Evolutionary conservation across 2,888 invertebrate species (phyloP), one percentile per base, ranked within the genome.

Genomic region (Phasia obesa): DNA sequence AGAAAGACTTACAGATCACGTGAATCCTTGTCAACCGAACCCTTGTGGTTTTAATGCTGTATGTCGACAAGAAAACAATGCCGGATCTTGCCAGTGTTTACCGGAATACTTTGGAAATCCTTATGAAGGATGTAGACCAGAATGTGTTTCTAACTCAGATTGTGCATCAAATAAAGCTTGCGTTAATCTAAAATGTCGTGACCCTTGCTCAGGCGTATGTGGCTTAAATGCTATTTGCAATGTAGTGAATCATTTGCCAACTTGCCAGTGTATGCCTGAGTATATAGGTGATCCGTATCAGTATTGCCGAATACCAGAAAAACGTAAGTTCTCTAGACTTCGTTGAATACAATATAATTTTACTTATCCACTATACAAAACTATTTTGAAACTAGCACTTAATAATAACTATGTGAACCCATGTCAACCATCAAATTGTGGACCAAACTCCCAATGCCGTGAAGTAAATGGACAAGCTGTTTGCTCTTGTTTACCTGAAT

Each of bases 201-300:
- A 96, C 91, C 96, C 96, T 19, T 96, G 96, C 87, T 95, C 95
- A 6, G 96, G 95, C 84, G 94, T 94, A 17, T 96, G 96, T 88
- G 95, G 95, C 2, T 92, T 94, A 77, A 95, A 95, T 87, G 94
- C 96, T 4, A 89, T 93, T 62, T 96, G 96, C 88, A 94, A 94
- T 90, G 94, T 95, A 7, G 92, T 95, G 4, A 95, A 95, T 87
- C 95, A 95, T 91, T 88, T 96, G 86, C 94, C 95, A 76, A 92
- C 93, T 44, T 94, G 96, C 87, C 94, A 93, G 76, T 96, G 96
- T 88, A 91, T 93, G 13, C 90, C 92, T 70, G 95, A 95, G 31
- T 96, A 94, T 88, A 93, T 94, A n/a, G 96, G 96, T 84, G 95
- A 96, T 91, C 96, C 96, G 5, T 96, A 95, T 88, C 92, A 92